Evolutionary conservation across 1,140 invertebrate genomes (phyloP).

Genomic region (Zophobas atratus): DNA sequence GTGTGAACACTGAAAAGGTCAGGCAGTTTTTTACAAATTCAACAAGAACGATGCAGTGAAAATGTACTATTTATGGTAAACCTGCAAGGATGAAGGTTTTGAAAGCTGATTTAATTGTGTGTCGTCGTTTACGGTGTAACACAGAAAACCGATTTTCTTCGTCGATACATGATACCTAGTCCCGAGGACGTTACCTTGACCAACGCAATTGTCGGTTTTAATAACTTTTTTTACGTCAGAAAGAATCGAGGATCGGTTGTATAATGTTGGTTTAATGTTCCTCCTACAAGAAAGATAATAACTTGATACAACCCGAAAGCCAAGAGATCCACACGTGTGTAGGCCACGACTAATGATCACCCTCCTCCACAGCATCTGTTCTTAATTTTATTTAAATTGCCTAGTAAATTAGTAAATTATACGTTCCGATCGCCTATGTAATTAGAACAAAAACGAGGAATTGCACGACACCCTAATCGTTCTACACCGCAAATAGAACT

Average conservation of each 20-base stretch:
- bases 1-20: conserved; percentile 28
- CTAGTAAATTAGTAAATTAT: conserved; percentile 26
- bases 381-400: conserved; percentile 31
- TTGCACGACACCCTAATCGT: neutral
- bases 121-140: neutral
- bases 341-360: conserved; percentile 35
- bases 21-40: neutral
- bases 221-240: neutral
- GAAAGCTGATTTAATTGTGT: conserved; percentile 3
- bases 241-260: conserved; percentile 1
- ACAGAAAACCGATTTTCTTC: conserved; percentile 5
- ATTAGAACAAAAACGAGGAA: neutral
- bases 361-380: conserved; percentile 31
- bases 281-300: conserved; percentile 27
- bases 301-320: conserved; percentile 24
- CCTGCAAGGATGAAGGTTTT: conserved; percentile 3
- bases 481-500: neutral
- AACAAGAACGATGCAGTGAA: neutral
- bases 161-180: neutral
- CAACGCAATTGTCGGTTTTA: conserved; percentile 11
- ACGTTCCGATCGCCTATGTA: conserved; percentile 1
- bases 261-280: conserved; percentile 34
- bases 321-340: conserved; percentile 27
- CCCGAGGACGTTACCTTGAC: conserved; percentile 30
- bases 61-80: neutral